Conservation (phyloP, 2,797 vertebrate genomes). For the Platyrinchus mystaceus region DNA sequence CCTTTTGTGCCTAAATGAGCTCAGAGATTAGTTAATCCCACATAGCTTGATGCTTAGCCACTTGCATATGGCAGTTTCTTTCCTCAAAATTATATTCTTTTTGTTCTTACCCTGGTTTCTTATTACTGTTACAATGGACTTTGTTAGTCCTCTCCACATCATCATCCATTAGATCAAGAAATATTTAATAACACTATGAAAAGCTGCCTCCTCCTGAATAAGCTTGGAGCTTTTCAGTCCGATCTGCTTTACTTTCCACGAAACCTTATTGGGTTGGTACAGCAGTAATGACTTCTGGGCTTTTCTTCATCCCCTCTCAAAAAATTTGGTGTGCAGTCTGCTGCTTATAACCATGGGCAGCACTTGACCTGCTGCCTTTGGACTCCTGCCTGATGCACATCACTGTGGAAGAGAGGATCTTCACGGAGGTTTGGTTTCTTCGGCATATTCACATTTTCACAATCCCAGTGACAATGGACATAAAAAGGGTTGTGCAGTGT, state of each 20-base stretch:
- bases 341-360: rapidly evolving
- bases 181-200: neutral
- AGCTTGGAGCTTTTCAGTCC: neutral
- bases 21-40: neutral
- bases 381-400: neutral
- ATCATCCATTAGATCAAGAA: neutral
- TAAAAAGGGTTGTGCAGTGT: rapidly evolving
- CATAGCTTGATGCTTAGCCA: neutral
- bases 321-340: neutral
- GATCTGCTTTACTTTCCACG: neutral
- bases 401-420: neutral
- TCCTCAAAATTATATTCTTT: neutral
- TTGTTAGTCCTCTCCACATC: neutral
- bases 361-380: neutral
- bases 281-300: neutral
- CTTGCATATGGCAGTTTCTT: neutral
- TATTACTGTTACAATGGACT: neutral
- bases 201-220: neutral
- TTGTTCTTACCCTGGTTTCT: neutral
- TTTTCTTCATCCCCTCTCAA: neutral
- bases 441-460: neutral
- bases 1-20: neutral
- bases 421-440: neutral
- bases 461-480: rapidly evolving
- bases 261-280: neutral